Base-by-base conservation (phyloP, 2,888 invertebrate genomes). In the Tiliacea aurago region DNA sequence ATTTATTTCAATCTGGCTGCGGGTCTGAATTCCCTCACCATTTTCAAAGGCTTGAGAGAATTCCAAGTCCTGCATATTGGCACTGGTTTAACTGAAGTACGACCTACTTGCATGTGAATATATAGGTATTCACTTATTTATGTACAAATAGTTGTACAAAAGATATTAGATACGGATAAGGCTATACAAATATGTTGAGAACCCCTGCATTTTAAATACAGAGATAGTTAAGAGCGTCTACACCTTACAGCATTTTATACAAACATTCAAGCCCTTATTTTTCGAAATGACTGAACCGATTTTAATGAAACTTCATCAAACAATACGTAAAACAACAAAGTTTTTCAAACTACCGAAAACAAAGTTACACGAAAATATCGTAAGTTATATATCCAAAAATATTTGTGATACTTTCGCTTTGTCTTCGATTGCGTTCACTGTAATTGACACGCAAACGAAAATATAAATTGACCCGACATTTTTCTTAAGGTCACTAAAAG, bases 1-100 rank as follows among this genome's bases (percentile, higher is more conserved):
- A 86, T 86, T 86, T 81, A 84, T 84, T 84, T 81, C 73, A 68
- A 76, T 81, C 76, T 76, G 74, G 68, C 61, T 80, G 72, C 61
- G 63, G 49, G 66, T 63, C 70, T 63, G 65, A 85, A 84, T 84
- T 86, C 76, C 76, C 74, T 84, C 73, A 73, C 76, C 80, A 74
- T 74, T 85, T 85, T 64, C 68, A 72, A 78, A 70, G 72, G 75
- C 74, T 62, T 74, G 71, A 72, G 70, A 71, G 72, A 70, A 84
- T 78, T 77, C 45, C 33, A 56, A 68, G 71, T 73, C 70, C 53
- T 76, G 73, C 78, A 84, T 76, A 85, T 84, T 85, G 81, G 76
- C 71, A 67, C 71, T 72, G 77, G 72, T 76, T 65, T 68, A 72
- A 82, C 68, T 75, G 61, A 74, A 64, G 61, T 41, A 61, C 45